These are phyloP conservation scores for Mustela nigripes DNA, from an alignment of 2,113 vertebrate genomes.

Conservation along the genomic window DNA sequence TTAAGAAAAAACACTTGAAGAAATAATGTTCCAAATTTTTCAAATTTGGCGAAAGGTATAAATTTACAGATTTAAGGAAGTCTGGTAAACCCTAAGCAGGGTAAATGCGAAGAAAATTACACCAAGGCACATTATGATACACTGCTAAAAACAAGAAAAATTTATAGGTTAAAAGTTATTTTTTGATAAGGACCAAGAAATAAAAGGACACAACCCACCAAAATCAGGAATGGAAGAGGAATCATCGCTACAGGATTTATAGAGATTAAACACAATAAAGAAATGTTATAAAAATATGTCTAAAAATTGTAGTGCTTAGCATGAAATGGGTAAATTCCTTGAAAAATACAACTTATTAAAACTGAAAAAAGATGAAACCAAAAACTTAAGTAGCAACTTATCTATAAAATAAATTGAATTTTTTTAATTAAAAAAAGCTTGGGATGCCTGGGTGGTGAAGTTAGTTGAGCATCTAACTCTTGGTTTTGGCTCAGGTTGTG, in stretches of 20 bases:
- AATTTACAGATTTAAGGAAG: neutral
- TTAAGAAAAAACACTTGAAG: slow-evolving; percentile 3
- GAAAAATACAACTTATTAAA: slow-evolving; percentile 10
- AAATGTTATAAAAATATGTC: neutral
- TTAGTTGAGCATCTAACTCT: neutral
- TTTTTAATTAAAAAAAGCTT: slow-evolving; percentile 3
- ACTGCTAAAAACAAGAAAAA: neutral
- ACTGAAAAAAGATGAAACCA: neutral
- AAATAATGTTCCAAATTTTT: neutral
- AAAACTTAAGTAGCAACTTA: slow-evolving; percentile 10
- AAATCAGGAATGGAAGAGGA: neutral
- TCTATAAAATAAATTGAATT: neutral
- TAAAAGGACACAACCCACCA: neutral
- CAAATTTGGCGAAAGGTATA: slow-evolving; percentile 3
- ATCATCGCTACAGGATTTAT: neutral
- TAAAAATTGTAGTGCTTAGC: slow-evolving; percentile 5
- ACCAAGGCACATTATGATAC: neutral
- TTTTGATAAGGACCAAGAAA: neutral
- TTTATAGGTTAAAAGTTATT: neutral
- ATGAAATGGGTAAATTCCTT: slow-evolving; percentile 31
- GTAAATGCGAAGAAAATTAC: slow-evolving; percentile 18
- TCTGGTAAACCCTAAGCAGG: neutral
- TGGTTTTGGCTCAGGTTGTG: neutral
- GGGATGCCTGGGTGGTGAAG: neutral
- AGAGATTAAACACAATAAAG: neutral